Base-by-base conservation (phyloP, 2,797 vertebrate genomes). In the Nothura maculosa region DNA sequence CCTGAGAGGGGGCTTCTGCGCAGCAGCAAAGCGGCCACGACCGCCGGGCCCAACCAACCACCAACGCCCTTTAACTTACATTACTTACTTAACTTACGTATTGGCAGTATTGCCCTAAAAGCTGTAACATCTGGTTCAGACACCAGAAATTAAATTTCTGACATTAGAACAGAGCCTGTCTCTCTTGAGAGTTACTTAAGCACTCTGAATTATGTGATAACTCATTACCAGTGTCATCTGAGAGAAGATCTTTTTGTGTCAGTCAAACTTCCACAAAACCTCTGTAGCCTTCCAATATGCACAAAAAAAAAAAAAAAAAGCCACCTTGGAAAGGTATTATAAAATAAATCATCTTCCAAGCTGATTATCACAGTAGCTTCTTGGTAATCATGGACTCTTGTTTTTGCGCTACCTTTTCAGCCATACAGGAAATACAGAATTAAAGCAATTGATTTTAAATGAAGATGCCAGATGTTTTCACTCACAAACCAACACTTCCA, bases 261-360 rank as follows among this genome's bases (percentile, higher is more conserved):
- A 83, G 30, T 87, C 87, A 96, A 89, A 10, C 7, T 58, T 90
- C 55, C 77, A 57, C 62, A 92, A 88, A 77, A 69, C 32, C 30
- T 36, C 50, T 75, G 80, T 62, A 79, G 81, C 78, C 2, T 77
- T 85, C 57, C 70, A 92, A 81, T 0, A 18, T 14, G 12, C 89
- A 92, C 87, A 64, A 83, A 83, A 48, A 25, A n/a, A 36, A n/a
- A n/a, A n/a, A n/a, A n/a, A n/a, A n/a, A n/a, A n/a, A n/a, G 67
- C 36, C 79, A 69, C 87, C 16, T 19, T 76, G 70, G 70, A 67
- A 67, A 86, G 24, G 78, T 45, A 55, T 13, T 82, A 78, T n/a
- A 69, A 95, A 80, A 92, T 47, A 91, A 90, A 84, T 90, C 4
- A 34, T 69, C 50, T 86, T 70, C 73, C 45, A 47, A 91, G 91